These are phyloP conservation scores for Drosophila sulfurigaster DNA, from an alignment of 1,140 invertebrate species.

Conservation along the genomic window DNA sequence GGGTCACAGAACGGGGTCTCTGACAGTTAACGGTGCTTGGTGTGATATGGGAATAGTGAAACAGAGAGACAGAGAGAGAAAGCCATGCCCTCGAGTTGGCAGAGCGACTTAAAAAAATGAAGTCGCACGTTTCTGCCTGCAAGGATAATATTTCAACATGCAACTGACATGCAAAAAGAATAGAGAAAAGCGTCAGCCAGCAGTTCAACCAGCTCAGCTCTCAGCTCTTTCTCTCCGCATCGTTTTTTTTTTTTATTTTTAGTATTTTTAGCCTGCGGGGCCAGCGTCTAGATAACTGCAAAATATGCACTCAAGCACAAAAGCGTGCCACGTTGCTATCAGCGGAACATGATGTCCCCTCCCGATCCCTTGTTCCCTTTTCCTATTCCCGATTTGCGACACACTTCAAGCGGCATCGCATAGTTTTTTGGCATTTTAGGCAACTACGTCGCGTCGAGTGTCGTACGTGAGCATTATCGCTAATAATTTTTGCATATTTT, in stretches of 20 bases:
- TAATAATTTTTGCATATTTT: constrained; percentile 84
- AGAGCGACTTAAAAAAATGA: constrained; percentile 51
- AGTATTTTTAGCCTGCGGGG: constrained; percentile 26
- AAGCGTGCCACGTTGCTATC: constrained; percentile 69
- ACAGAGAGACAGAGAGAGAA: not conserved
- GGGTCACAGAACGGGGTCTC: not conserved
- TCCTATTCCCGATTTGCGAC: not conserved
- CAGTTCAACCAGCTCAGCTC: constrained; percentile 4
- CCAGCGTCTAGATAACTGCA: constrained; percentile 74
- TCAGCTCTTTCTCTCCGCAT: not conserved
- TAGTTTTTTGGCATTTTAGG: constrained; percentile 57
- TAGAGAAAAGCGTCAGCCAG: constrained; percentile 32
- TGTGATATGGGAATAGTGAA: constrained; percentile 33
- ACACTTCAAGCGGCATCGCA: constrained; percentile 13
- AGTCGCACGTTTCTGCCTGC: constrained; percentile 83
- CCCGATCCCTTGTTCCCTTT: constrained; percentile 5
- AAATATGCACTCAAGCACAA: constrained; percentile 84
- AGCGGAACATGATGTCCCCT: constrained; percentile 17
- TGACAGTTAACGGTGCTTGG: constrained; percentile 28
- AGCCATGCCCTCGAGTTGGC: constrained; percentile 37
- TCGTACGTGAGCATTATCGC: constrained; percentile 84
- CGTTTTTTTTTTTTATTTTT: constrained; percentile 17
- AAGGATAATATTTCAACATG: constrained; percentile 84
- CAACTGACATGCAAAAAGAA: constrained; percentile 74
- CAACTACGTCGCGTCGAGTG: constrained; percentile 61